A percentile compares a stretch with the other conserved stretches of the same genome.
Conservation (phyloP, 2,113 vertebrate species). For the Grantiella picta region DNA sequence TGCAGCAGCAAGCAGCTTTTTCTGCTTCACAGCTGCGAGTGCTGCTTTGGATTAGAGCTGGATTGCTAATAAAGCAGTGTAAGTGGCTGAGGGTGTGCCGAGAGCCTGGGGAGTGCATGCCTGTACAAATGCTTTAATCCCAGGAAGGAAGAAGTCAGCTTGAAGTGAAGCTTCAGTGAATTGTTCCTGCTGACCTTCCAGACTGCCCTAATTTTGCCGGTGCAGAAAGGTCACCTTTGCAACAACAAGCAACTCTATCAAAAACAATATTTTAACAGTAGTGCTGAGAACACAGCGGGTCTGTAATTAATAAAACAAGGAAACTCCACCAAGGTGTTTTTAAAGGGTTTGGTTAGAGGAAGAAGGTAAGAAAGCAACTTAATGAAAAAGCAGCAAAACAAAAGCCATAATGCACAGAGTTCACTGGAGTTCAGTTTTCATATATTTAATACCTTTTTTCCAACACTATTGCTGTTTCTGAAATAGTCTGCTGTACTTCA, state of each 20-base stretch:
- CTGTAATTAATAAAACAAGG: slow-evolving; percentile 11
- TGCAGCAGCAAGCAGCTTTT: background rate
- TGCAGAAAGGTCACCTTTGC: background rate
- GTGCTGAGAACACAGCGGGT: background rate
- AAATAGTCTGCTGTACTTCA: background rate
- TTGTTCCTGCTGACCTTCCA: background rate
- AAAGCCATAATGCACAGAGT: background rate
- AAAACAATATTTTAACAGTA: slow-evolving; percentile 21
- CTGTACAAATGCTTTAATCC: background rate
- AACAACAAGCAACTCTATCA: background rate
- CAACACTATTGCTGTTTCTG: background rate
- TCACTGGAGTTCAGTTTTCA: background rate
- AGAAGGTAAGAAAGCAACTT: background rate
- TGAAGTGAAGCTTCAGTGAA: background rate
- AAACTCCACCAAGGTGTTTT: slow-evolving; percentile 33
- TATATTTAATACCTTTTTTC: background rate
- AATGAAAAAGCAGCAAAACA: background rate
- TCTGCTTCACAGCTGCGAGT: background rate
- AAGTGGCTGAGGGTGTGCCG: fast-evolving
- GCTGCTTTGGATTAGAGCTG: background rate
- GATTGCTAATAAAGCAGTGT: background rate
- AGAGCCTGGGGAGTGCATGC: fast-evolving
- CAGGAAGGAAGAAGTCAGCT: background rate
- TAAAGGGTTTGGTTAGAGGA: background rate
- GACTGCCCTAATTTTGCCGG: background rate